A percentile compares a stretch with the other conserved stretches of the same genome.
Evolutionary conservation across 2,113 vertebrate genomes (phyloP).

Genomic region (Callithrix jacchus): DNA sequence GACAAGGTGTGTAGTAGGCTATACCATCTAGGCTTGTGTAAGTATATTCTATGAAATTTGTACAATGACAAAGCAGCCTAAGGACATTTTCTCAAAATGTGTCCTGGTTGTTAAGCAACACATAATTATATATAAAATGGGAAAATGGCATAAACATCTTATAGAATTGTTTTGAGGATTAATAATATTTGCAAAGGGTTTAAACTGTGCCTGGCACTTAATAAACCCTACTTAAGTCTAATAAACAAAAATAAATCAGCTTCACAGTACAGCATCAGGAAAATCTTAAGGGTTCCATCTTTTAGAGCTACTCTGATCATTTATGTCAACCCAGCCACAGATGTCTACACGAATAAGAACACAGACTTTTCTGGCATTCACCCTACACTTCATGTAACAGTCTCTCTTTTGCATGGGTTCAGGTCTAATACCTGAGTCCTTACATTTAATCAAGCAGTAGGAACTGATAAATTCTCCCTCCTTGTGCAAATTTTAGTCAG

Average conservation of each 20-base stretch:
- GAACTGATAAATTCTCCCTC: neutral
- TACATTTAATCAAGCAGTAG: neutral
- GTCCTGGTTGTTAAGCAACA: neutral
- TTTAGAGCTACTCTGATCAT: neutral
- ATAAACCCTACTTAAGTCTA: neutral
- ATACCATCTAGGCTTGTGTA: neutral
- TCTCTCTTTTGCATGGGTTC: neutral
- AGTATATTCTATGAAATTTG: neutral
- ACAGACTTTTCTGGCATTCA: neutral
- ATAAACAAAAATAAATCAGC: conserved; percentile 3
- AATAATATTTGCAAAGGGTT: neutral
- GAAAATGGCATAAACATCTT: neutral
- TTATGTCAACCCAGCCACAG: neutral
- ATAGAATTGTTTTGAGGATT: neutral
- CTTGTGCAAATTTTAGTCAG: neutral
- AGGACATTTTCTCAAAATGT: neutral
- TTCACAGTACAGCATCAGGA: neutral
- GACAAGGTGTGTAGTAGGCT: neutral
- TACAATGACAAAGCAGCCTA: neutral
- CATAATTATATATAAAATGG: neutral
- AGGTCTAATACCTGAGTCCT: neutral
- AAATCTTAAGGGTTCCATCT: neutral
- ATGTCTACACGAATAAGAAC: neutral
- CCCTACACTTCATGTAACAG: neutral
- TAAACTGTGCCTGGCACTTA: neutral